phyloP scores from a whole-genome alignment of 2,113 vertebrate species.

The Coregonus clupeaformis region DNA sequence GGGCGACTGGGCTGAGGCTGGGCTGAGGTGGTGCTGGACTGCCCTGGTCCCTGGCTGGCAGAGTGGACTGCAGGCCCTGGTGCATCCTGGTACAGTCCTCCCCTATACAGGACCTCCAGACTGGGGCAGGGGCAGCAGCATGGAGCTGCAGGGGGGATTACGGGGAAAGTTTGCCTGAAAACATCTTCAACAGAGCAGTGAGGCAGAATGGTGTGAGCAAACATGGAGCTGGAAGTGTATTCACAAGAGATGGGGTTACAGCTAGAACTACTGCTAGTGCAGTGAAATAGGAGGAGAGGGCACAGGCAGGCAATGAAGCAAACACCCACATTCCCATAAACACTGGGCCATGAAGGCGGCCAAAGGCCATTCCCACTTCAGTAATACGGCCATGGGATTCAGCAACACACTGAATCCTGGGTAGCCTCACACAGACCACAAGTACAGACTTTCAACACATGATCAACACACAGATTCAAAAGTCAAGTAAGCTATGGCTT shows the following conservation, averaged over 20 bases:
- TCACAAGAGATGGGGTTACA: background rate
- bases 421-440: background rate
- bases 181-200: background rate
- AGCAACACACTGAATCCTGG: background rate
- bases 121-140: background rate
- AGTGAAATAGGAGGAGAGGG: background rate
- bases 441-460: background rate
- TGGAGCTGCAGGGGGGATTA: background rate
- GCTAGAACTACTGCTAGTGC: background rate
- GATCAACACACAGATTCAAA: background rate
- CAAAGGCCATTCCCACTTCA: background rate
- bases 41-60: no score
- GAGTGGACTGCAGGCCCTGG: background rate
- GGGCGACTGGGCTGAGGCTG: background rate
- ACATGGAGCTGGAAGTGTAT: background rate
- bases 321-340: background rate
- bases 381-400: background rate
- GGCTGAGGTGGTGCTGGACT: no score
- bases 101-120: background rate
- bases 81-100: conserved; percentile 1
- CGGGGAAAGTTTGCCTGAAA: background rate
- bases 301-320: background rate
- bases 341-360: background rate
- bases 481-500: background rate
- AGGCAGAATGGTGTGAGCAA: background rate